Evolutionary conservation across 2,113 vertebrate species (phyloP), one percentile per base, ranked within the genome.

Genomic region (Apistogramma diplotaenia): DNA sequence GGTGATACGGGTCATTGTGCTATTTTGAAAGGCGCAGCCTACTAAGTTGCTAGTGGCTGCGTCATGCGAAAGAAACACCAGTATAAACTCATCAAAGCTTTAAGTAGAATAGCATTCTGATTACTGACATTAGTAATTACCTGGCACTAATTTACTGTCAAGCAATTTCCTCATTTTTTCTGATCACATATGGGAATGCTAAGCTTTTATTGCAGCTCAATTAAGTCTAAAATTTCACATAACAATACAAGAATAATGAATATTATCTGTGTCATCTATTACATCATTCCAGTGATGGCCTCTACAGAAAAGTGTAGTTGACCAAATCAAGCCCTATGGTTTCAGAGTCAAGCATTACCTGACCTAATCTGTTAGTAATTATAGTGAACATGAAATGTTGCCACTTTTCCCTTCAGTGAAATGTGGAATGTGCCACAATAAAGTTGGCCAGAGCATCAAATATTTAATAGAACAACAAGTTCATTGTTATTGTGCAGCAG

Each of bases 1-100:
- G 80, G 76, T 79, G 67, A 79, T 81, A 46, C 70, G 65, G 88
- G 88, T 83, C 87, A 83, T 78, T 77, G 46, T 31, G 60, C 58
- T 79, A 83, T 85, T 74, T 25, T 1, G 60, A 65, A 80, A 61
- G 76, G 88, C 49, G 60, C 76, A 76, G 79, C 76, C 84, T 27
- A 57, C 54, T 65, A 53, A 80, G 37, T 56, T 87, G 53, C 76
- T 60, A 53, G 51, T 65, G 53, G 76, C 82, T 70, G 49, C 79
- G 19, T 83, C 60, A 35, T 81, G 83, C 73, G 59, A 83, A 71
- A 81, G 53, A 79, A 79, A 83, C 85, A 72, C 62, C 18, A 70
- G 74, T 55, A 75, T 78, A 87, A 86, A 85, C 79, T 57, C 57
- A 73, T 67, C 77, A 76, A 27, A 27, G 23, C 62, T 27, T 67